A percentile compares a stretch with the other conserved stretches of the same genome.
Conservation (phyloP, 2,797 vertebrate species). For the Sphenopsis melanotis region DNA sequence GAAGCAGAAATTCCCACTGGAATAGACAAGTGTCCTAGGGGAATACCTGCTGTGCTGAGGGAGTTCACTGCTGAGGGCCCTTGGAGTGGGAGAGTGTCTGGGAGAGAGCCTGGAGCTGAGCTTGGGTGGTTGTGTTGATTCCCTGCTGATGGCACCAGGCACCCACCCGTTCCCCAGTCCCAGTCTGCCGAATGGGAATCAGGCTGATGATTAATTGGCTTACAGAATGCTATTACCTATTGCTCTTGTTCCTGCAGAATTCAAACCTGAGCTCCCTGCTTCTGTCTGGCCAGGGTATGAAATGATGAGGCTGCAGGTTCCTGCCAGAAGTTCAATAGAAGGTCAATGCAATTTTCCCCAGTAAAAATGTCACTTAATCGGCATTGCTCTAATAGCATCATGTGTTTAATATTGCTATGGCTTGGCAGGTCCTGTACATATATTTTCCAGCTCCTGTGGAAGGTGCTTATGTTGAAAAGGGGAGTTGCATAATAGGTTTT, state of each 20-base stretch:
- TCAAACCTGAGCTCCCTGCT: neutral
- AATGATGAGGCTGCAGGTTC: neutral
- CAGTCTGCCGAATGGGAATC: neutral
- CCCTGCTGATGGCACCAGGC: neutral
- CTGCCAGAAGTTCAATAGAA: neutral
- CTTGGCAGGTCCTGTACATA: neutral
- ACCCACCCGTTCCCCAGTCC: neutral
- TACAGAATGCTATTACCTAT: neutral
- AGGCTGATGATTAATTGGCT: fast-evolving
- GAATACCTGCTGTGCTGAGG: neutral
- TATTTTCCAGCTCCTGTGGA: neutral
- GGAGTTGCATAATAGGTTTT: neutral
- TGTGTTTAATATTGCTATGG: neutral
- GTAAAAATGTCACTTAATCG: neutral
- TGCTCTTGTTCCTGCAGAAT: neutral
- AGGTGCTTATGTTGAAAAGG: neutral
- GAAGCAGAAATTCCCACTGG: neutral
- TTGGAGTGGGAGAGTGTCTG: too few relatives aligned
- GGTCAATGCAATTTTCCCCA: neutral
- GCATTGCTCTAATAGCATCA: neutral
- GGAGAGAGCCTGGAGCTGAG: neutral
- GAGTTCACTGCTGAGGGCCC: neutral
- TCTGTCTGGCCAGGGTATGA: neutral
- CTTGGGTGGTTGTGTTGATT: fast-evolving
- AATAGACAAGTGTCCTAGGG: neutral